Conservation (phyloP, 1,140 invertebrate species). For the Conus betulinus region DNA sequence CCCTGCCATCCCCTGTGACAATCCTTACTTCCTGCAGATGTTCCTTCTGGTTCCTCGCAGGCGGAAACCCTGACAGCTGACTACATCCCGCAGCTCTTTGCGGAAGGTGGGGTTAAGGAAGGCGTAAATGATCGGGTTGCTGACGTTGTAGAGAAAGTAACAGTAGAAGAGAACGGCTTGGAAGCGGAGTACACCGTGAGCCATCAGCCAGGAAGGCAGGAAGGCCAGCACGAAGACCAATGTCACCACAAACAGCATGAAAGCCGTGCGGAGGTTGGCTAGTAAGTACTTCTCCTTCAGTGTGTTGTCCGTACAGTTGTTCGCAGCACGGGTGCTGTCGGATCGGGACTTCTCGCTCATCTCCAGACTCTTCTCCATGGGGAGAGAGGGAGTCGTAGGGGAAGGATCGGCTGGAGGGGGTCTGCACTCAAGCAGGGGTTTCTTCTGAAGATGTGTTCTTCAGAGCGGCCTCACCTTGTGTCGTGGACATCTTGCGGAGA, state of each 20-base stretch:
- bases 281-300: constrained; percentile 61
- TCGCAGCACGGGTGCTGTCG: constrained; percentile 9
- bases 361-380: neutral
- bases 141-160: constrained; percentile 72
- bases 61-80: constrained; percentile 35
- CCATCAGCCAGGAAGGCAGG: constrained; percentile 70
- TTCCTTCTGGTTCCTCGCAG: neutral
- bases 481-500: neutral
- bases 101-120: constrained; percentile 74
- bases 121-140: constrained; percentile 72
- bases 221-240: constrained; percentile 70
- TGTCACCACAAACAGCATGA: constrained; percentile 72
- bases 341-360: neutral
- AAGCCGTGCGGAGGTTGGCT: constrained; percentile 69
- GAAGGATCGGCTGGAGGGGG: neutral
- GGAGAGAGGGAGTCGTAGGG: neutral
- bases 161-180: constrained; percentile 69
- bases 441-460: neutral
- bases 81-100: constrained; percentile 57
- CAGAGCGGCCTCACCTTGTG: neutral
- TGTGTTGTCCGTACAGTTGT: constrained; percentile 38
- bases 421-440: too few species aligned
- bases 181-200: constrained; percentile 61
- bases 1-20: too few species aligned
- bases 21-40: too few species aligned